Base-by-base conservation (phyloP, 2,797 vertebrate species). In the Erpetoichthys calabaricus region DNA sequence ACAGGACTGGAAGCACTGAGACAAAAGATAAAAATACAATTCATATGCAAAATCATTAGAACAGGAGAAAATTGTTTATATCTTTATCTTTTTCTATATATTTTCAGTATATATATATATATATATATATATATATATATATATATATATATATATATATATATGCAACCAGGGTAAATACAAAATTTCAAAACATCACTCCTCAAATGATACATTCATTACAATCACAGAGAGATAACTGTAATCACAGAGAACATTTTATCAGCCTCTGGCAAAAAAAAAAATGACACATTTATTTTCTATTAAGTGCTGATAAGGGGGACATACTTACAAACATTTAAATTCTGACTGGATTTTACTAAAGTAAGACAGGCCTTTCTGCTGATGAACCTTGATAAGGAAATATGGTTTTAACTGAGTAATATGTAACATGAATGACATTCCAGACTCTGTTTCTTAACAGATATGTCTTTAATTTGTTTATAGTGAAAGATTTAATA, bases 271-370 rank as follows among this genome's bases (percentile, higher is more conserved):
- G 62, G 58, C 55, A 54, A 56, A 56, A 59, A 47, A 10, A 50
- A 53, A 43, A 53, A 46, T 56, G 51, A 56, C 59, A 45, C 58
- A 49, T 59, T 59, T 56, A 57, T 53, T 53, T 63, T 57, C 55
- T 57, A 59, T 57, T 59, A 62, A 49, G 42, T 51, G 8, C 58
- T 63, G 62, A 63, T 57, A 63, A 63, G 59, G 41, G 58, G n/a
- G n/a, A 51, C 25, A 47, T 10, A 44, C 62, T 59, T 57, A 59
- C 59, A 63, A 53, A 57, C 58, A 56, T 63, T 58, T 45, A 59
- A 59, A 59, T 53, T 51, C 59, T 55, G 43, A 43, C 50, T 50
- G n/a, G 54, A 59, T 54, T 56, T 49, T 49, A 49, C 5, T 49
- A 49, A 49, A 49, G 47, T 49, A 49, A n/a, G 47, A 5, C 3